phyloP scores from a whole-genome alignment of 2,888 invertebrate genomes.

The Clepsis dumicolana region DNA sequence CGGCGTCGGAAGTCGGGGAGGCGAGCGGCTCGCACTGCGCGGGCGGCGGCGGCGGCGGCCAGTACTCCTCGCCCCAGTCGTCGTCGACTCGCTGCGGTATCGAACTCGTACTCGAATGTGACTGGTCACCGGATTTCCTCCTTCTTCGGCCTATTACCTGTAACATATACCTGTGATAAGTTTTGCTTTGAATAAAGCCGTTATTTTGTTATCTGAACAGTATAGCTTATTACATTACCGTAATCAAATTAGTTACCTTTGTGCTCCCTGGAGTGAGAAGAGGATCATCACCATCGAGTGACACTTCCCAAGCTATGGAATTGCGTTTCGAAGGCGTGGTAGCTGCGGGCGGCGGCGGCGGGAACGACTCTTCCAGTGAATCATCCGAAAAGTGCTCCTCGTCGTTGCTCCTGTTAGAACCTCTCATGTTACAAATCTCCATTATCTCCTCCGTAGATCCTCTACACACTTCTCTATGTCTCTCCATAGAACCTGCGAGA shows the following conservation, averaged over 20 bases:
- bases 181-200: neutral
- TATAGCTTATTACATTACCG: neutral
- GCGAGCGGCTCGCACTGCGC: slow-evolving; percentile 88
- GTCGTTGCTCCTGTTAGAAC: slow-evolving; percentile 72
- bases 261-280: slow-evolving; percentile 90
- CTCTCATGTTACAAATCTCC: slow-evolving; percentile 70
- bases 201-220: neutral
- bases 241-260: slow-evolving; percentile 75
- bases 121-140: slow-evolving; percentile 85
- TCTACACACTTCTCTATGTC: slow-evolving; percentile 92
- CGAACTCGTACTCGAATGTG: slow-evolving; percentile 90
- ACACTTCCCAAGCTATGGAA: slow-evolving; percentile 95
- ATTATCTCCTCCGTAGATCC: slow-evolving; percentile 83
- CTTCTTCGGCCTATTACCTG: slow-evolving; percentile 87
- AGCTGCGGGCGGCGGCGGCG: slow-evolving; percentile 87
- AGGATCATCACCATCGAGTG: slow-evolving; percentile 90
- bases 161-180: slow-evolving; percentile 52
- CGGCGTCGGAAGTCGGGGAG: slow-evolving; percentile 89
- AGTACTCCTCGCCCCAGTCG: slow-evolving; percentile 88
- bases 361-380: slow-evolving; percentile 92
- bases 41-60: slow-evolving; percentile 90
- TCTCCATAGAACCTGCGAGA: slow-evolving; percentile 90
- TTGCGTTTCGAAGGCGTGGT: slow-evolving; percentile 89
- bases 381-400: slow-evolving; percentile 92
- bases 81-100: slow-evolving; percentile 88